phyloP scores from a whole-genome alignment of 2,113 vertebrate species.

The Neoarius graeffei region DNA sequence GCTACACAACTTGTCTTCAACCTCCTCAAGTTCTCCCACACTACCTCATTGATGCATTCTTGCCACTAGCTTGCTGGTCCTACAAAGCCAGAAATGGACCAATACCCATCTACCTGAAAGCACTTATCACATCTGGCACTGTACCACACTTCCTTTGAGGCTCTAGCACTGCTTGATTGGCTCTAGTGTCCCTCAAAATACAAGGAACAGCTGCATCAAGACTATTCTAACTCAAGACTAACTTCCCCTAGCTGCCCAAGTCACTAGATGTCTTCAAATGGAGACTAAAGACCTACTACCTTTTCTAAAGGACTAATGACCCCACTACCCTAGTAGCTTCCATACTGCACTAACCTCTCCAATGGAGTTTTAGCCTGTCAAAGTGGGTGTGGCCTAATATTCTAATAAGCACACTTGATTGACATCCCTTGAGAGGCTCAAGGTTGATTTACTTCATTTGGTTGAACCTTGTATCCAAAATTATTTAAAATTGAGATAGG shows the following conservation, averaged over 20 bases:
- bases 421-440: not conserved
- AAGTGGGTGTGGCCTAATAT: not conserved
- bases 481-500: not conserved
- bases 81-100: not conserved
- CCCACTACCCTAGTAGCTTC: too few relatives aligned
- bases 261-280: not conserved
- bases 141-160: not conserved
- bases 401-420: not conserved
- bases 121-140: not conserved
- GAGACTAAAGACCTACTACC: not conserved
- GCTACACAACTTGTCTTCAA: not conserved
- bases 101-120: not conserved
- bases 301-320: not conserved
- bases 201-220: not conserved
- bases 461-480: not conserved
- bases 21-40: not conserved
- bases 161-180: not conserved
- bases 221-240: not conserved
- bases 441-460: not conserved
- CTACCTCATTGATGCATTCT: not conserved
- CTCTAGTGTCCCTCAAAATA: not conserved
- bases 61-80: not conserved
- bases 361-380: not conserved
- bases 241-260: not conserved
- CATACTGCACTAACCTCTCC: not conserved